Evolutionary conservation across 2,113 vertebrate genomes (phyloP), one percentile per base, ranked within the genome.

Genomic region (Caranx ignobilis): DNA sequence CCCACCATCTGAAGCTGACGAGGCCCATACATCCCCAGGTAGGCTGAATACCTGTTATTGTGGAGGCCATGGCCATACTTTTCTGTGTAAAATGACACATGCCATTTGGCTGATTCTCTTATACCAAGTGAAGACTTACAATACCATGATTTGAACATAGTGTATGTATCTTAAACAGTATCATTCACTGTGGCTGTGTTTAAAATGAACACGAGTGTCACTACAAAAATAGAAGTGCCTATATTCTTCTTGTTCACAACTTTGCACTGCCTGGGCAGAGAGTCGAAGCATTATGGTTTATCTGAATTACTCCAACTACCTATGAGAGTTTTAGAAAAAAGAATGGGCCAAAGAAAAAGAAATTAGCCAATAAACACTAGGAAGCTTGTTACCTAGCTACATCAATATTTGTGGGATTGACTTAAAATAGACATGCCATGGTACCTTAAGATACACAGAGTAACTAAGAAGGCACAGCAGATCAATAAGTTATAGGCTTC

Each of bases 341-440:
- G 11, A 62, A 13, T 43, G 45, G 6, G 39, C 3, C 11, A 15
- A 12, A 57, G 60, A 62, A n/a, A 60, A 77, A 71, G 55, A 26
- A 26, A 50, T 57, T 59, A 21, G 26, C 16, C 41, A 65, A 34
- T 34, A 37, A 63, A 52, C 13, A 55, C 21, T 11, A 56, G 48
- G 34, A 50, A 50, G 16, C 81, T 66, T 75, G 79, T 89, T 79
- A 87, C 71, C 79, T 88, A 78, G 84, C 64, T 85, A 79, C 79
- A 83, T 85, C 77, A 84, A 80, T 75, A 76, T 87, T 81, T 86
- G 75, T 72, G 76, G 59, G 63, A 59, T 73, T 74, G 45, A 79
- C 64, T 88, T 75, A 83, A 88, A 77, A 67, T 75, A 74, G 77
- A 76, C 67, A 37, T 55, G 67, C 31, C 32, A 74, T 15, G 26